These are phyloP conservation scores for Ceyx margarethae DNA, from an alignment of 2,113 vertebrate genomes.

Conservation along the genomic window DNA sequence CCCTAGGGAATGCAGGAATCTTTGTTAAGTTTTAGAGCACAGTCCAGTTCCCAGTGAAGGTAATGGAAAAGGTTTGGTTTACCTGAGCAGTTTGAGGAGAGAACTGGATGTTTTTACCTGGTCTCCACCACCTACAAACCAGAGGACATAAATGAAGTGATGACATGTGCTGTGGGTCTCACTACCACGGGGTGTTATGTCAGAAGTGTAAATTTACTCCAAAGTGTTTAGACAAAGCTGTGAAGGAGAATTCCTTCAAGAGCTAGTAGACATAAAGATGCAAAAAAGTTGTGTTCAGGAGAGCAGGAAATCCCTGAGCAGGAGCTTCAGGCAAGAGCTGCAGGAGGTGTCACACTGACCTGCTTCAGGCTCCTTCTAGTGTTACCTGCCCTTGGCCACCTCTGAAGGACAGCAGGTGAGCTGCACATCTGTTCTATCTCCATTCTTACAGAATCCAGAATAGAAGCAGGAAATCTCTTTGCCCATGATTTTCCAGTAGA, in stretches of 20 bases:
- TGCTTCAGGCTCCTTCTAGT: not conserved
- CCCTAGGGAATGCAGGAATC: not conserved
- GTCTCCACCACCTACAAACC: not conserved
- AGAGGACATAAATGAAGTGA: not conserved
- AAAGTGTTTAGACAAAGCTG: not conserved
- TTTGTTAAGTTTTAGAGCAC: not conserved
- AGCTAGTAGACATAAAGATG: not conserved
- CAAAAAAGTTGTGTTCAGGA: not conserved
- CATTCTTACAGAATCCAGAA: not conserved
- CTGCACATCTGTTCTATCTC: not conserved
- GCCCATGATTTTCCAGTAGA: not conserved
- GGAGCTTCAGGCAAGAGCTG: not conserved
- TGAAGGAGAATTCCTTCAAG: not conserved
- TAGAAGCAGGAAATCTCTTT: not conserved
- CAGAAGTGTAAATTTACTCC: not conserved
- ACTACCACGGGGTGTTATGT: fast-evolving
- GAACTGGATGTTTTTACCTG: not conserved
- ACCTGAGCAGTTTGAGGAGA: not conserved
- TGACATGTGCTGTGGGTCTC: fast-evolving
- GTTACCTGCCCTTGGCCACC: fast-evolving
- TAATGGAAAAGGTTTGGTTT: not conserved
- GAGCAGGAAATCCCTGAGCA: not conserved
- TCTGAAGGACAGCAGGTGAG: not conserved
- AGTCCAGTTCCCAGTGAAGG: not conserved
- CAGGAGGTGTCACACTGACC: not conserved